Conservation (phyloP, 2,113 vertebrate genomes). For the Neogobius melanostomus region DNA sequence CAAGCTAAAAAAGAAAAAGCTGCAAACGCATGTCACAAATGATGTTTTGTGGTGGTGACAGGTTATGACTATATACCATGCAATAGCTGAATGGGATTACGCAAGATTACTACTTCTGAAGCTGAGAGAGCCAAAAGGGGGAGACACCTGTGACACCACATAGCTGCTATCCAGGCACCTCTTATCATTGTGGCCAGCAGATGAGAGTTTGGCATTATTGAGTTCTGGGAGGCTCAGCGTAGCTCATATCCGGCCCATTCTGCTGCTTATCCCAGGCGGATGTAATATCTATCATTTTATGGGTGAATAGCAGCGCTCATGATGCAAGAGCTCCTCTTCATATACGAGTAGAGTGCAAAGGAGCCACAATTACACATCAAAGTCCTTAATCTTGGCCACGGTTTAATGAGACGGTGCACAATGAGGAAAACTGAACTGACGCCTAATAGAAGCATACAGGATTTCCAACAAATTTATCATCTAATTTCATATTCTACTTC, state of each 20-base stretch:
- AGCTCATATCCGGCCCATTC: constrained; percentile 69
- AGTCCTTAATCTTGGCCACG: constrained; percentile 43
- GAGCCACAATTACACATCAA: constrained; percentile 39
- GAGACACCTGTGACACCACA: constrained; percentile 53
- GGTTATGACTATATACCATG: constrained; percentile 36
- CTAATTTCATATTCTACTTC: too few species aligned
- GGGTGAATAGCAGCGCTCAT: constrained; percentile 55
- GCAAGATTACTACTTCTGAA: constrained; percentile 45
- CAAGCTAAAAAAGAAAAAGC: background rate
- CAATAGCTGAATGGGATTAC: constrained; percentile 52
- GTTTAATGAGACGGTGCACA: constrained; percentile 49
- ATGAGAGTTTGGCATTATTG: constrained; percentile 63
- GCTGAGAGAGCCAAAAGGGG: constrained; percentile 12
- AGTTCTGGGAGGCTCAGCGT: constrained; percentile 42
- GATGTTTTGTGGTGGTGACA: constrained; percentile 4
- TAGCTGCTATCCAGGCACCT: constrained; percentile 39
- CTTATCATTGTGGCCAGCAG: constrained; percentile 62
- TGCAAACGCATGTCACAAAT: background rate
- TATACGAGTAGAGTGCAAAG: constrained; percentile 31
- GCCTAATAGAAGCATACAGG: too few species aligned
- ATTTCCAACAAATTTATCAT: too few species aligned
- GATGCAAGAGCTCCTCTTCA: constrained; percentile 38
- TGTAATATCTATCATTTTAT: constrained; percentile 70
- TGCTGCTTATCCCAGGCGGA: constrained; percentile 52
- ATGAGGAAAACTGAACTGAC: constrained; percentile 5